Evolutionary conservation across 1,140 invertebrate genomes (phyloP), one percentile per base, ranked within the genome.

Genomic region (Cepaea nemoralis): DNA sequence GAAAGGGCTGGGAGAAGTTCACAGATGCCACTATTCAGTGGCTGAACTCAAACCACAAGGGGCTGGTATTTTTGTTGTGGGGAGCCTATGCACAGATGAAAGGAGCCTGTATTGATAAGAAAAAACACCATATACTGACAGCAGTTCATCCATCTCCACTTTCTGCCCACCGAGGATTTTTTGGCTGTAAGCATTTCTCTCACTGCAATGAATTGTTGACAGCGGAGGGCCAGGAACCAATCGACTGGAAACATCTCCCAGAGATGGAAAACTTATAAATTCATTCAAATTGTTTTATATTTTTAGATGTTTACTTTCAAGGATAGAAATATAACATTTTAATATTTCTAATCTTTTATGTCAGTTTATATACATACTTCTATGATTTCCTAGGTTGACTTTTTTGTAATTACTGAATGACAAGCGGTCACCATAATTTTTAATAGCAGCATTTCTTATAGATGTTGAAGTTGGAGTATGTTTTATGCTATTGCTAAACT

Each of bases 21-120:
- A 95, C 94, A 1, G 94, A 95, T 89, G 92, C 94, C 48, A 94
- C 94, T 5, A 94, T 95, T 59, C 91, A 91, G 77, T 92, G 92
- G 84, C 88, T 94, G 14, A 93, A 93, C 84, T 87, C 91, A n/a
- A 92, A 94, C 81, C 86, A 86, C 10, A 85, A 88, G 27, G 92
- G 92, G 8, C 89, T 94, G 67, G 94, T 95, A 8, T 95, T 95
- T 84, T 88, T 95, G 22, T 88, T 95, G 12, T 95, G 94, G 94
- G 94, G 94, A 42, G 87, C 92, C 12, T 94, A 94, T 89, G 94
- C 94, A 27, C 94, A 95, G 87, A 94, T 94, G 85, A 95, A 95
- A 88, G 93, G 92, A 79, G 85, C 85, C 19, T 88, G 91, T 55
- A 93, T 94, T 74, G 91, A 94, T 85, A 92, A 92, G 93, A 93